Percentiles rank a stretch among this genome's conserved stretches.
phyloP scores from a whole-genome alignment of 1,140 invertebrate species.

The Metopolophium dirhodum region DNA sequence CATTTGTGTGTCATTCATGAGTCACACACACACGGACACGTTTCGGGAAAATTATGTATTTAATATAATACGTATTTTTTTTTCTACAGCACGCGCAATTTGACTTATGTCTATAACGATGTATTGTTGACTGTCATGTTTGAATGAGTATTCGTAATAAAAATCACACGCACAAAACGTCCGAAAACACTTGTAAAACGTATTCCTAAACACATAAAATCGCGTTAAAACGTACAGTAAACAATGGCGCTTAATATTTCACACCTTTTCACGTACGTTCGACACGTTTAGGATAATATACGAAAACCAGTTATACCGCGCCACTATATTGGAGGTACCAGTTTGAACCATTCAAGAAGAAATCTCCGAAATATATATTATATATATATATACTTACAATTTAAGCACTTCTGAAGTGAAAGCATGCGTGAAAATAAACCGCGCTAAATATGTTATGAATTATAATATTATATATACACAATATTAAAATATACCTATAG shows the following conservation, averaged over 20 bases:
- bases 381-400: neutral
- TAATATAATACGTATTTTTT: neutral
- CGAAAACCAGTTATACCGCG: slow-evolving; percentile 6
- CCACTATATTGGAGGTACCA: neutral
- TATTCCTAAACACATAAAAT: slow-evolving; percentile 3
- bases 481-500: too few species aligned
- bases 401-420: slow-evolving; percentile 8
- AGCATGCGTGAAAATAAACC: neutral
- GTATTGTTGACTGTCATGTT: neutral
- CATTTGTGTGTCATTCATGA: neutral
- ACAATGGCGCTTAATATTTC: slow-evolving; percentile 35
- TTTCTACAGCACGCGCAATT: neutral
- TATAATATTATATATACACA: neutral
- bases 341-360: neutral
- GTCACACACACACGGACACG: neutral
- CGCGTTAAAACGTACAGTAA: neutral
- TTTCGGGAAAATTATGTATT: neutral
- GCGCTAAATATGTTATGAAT: neutral
- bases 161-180: neutral
- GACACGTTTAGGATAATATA: neutral
- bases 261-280: slow-evolving; percentile 16
- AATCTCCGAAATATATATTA: neutral
- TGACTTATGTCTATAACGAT: neutral
- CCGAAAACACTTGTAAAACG: slow-evolving; percentile 23
- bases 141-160: slow-evolving; percentile 7